Conservation (phyloP, 2,888 invertebrate genomes). For the Archips crataeganus region DNA sequence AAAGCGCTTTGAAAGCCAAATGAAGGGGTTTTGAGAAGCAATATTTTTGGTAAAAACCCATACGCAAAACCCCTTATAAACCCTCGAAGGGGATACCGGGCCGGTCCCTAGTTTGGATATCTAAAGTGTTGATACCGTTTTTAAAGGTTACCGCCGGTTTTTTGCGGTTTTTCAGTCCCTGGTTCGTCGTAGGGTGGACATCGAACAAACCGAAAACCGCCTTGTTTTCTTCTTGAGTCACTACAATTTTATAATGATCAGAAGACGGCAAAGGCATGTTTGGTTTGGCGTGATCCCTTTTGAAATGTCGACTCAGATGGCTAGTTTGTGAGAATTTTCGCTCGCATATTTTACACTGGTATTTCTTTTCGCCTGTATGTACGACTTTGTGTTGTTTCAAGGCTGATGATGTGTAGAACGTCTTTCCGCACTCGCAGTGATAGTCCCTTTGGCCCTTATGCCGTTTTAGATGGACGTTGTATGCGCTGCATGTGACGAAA, state of each 20-base stretch:
- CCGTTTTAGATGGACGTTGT: constrained; percentile 74
- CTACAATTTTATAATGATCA: constrained; percentile 62
- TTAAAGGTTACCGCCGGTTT: no score
- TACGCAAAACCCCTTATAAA: no score
- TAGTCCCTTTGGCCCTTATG: constrained; percentile 80
- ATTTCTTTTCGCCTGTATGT: constrained; percentile 79
- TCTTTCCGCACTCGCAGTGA: constrained; percentile 78
- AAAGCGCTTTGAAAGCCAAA: no score
- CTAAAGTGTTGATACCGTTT: no score
- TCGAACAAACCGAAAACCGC: constrained; percentile 55
- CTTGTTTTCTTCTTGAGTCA: constrained; percentile 54
- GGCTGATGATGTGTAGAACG: constrained; percentile 78
- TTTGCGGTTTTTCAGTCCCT: no score
- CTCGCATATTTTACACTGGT: constrained; percentile 78
- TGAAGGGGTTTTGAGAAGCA: no score
- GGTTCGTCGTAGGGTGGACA: constrained; percentile 28
- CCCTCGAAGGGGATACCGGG: no score
- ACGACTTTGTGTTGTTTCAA: constrained; percentile 78
- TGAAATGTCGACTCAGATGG: constrained; percentile 76
- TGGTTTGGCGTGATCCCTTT: constrained; percentile 73
- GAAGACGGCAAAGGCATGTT: constrained; percentile 68
- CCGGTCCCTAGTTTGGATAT: no score
- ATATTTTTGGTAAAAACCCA: no score
- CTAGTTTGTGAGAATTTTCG: constrained; percentile 78
- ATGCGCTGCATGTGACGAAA: constrained; percentile 76